These are phyloP conservation scores for Acanthurus lineatus DNA, from an alignment of 2,797 vertebrate species.

Conservation along the genomic window DNA sequence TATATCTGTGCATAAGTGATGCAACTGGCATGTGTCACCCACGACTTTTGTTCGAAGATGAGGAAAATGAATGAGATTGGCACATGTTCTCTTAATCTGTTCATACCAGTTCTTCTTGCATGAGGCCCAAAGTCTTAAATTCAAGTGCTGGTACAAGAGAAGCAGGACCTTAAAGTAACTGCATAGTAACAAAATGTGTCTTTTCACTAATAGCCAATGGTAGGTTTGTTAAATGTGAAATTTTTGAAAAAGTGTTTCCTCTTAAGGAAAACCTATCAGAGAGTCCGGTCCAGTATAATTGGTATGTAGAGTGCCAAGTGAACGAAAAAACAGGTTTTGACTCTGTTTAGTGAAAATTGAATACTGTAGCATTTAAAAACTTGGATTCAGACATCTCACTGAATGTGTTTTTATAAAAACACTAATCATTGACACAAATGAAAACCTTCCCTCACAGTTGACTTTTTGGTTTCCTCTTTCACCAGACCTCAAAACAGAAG, in stretches of 20 bases:
- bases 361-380: slow-evolving; percentile 61
- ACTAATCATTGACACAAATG: slow-evolving; percentile 40
- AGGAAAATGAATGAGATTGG: neutral
- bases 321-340: slow-evolving; percentile 24
- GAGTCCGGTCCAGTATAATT: slow-evolving; percentile 10
- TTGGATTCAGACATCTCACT: slow-evolving; percentile 46
- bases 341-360: slow-evolving; percentile 46
- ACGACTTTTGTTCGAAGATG: neutral
- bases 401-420: slow-evolving; percentile 61
- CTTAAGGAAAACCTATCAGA: neutral
- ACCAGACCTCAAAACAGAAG: slow-evolving; percentile 75
- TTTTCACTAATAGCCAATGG: slow-evolving; percentile 35
- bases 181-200: slow-evolving; percentile 26
- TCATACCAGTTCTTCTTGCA: slow-evolving; percentile 34
- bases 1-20: neutral
- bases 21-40: neutral
- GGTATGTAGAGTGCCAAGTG: slow-evolving; percentile 44
- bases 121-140: slow-evolving; percentile 40
- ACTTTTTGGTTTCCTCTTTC: slow-evolving; percentile 51
- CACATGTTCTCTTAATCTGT: neutral
- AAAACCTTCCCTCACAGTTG: slow-evolving; percentile 32
- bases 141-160: slow-evolving; percentile 28
- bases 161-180: slow-evolving; percentile 16
- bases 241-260: slow-evolving; percentile 17
- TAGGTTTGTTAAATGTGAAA: slow-evolving; percentile 41